Conservation (phyloP, 2,113 vertebrate genomes). For the Paradoxurus hermaphroditus region DNA sequence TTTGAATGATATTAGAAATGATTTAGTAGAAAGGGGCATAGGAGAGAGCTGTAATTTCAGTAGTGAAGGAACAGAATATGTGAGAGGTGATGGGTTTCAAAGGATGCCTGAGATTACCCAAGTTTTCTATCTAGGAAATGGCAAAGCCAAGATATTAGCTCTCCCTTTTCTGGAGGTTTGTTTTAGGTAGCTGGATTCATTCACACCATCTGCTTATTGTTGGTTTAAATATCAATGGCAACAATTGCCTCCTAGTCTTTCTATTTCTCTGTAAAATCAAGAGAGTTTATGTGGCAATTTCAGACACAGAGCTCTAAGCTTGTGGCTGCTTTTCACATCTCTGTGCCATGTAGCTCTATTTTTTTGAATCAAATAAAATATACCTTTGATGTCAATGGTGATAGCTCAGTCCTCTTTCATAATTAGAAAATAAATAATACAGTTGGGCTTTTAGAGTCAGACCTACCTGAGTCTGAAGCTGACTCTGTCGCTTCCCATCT, state of each 20-base stretch:
- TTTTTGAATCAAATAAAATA: not conserved
- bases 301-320: not conserved
- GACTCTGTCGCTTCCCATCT: not conserved
- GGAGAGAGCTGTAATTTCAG: not conserved
- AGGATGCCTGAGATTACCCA: not conserved
- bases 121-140: not conserved
- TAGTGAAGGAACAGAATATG: not conserved
- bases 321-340: not conserved
- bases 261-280: not conserved
- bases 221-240: not conserved
- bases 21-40: not conserved
- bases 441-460: not conserved
- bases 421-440: not conserved
- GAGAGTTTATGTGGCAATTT: not conserved
- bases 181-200: not conserved
- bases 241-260: not conserved
- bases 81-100: not conserved
- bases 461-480: not conserved
- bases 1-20: not conserved
- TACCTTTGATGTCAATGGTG: not conserved
- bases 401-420: not conserved
- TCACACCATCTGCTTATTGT: not conserved
- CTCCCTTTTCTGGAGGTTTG: not conserved
- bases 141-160: not conserved
- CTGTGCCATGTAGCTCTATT: not conserved